phyloP scores from a whole-genome alignment of 2,113 vertebrate species.

The Nibea albiflora region DNA sequence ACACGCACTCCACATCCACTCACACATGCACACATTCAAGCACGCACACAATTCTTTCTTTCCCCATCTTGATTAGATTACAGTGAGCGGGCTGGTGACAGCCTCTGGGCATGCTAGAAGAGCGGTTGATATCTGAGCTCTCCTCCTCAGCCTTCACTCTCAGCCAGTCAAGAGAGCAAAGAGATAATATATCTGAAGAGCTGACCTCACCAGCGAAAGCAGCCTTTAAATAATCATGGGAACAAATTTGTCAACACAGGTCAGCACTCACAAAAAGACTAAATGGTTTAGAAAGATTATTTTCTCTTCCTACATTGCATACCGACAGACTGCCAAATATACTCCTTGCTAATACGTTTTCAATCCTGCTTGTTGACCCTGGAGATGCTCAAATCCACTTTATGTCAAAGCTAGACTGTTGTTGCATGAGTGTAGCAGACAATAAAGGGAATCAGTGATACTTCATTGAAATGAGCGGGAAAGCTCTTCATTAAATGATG shows the following conservation, averaged over 20 bases:
- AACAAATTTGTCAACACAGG: slow-evolving; percentile 69
- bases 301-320: slow-evolving; percentile 9
- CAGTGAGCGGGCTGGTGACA: slow-evolving; percentile 82
- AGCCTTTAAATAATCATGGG: slow-evolving; percentile 64
- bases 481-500: slow-evolving; percentile 60
- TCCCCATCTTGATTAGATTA: slow-evolving; percentile 84
- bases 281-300: slow-evolving; percentile 26
- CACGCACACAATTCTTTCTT: slow-evolving; percentile 58
- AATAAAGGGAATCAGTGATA: slow-evolving; percentile 25
- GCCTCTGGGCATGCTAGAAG: slow-evolving; percentile 80
- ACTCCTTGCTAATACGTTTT: slow-evolving; percentile 22
- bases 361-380: slow-evolving; percentile 36
- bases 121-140: slow-evolving; percentile 82
- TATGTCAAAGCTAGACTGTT: slow-evolving; percentile 56
- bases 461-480: slow-evolving; percentile 28
- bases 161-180: slow-evolving; percentile 63
- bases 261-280: slow-evolving; percentile 34
- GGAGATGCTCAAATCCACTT: slow-evolving; percentile 57
- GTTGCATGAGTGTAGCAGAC: slow-evolving; percentile 7
- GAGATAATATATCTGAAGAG: slow-evolving; percentile 70
- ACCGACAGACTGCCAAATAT: slow-evolving; percentile 23
- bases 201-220: slow-evolving; percentile 69
- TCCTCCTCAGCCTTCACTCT: slow-evolving; percentile 63
- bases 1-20: slow-evolving; percentile 21
- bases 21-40: slow-evolving; percentile 22